A percentile compares a stretch with the other conserved stretches of the same genome.
Conservation (phyloP, 2,113 vertebrate species). For the Phylloscopus trochilus region DNA sequence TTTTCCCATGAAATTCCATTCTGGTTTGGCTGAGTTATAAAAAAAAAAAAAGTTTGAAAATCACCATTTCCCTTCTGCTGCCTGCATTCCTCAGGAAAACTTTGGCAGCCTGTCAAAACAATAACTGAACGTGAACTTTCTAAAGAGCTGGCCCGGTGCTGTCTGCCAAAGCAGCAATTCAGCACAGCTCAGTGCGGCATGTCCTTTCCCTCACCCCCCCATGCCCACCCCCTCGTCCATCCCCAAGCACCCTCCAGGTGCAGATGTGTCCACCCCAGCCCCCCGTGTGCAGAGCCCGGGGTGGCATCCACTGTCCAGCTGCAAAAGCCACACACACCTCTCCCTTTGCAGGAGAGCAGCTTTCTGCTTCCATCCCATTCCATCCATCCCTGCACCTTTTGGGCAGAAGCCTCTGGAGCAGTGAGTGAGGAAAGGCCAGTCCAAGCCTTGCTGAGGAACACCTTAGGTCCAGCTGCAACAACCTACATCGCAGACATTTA, state of each 20-base stretch:
- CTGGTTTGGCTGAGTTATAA: slow-evolving; percentile 56
- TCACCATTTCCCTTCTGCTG: slow-evolving; percentile 66
- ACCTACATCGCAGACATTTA: neutral
- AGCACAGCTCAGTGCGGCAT: neutral
- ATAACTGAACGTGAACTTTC: slow-evolving; percentile 67
- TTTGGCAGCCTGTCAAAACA: slow-evolving; percentile 68
- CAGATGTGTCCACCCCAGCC: neutral
- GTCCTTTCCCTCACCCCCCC: slow-evolving; percentile 28
- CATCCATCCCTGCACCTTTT: neutral
- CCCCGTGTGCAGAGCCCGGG: accelerated
- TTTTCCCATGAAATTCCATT: slow-evolving; percentile 68
- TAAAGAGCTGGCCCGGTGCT: slow-evolving; percentile 45
- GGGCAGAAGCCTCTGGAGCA: neutral
- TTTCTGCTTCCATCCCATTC: neutral
- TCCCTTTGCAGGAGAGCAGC: neutral
- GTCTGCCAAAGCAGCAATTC: slow-evolving; percentile 56
- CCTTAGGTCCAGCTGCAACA: neutral
- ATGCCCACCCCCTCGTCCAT: neutral
- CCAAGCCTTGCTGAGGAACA: neutral
- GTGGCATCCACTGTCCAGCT: neutral
- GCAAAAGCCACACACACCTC: neutral
- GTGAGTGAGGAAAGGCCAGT: neutral
- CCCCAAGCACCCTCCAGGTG: neutral
- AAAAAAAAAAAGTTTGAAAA: slow-evolving; percentile 56
- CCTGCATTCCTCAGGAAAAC: slow-evolving; percentile 66